Evolutionary conservation across 37 sponge, comb jelly and placozoan species (phyloP).

Genomic region (Halisarca cf. caerulea): DNA sequence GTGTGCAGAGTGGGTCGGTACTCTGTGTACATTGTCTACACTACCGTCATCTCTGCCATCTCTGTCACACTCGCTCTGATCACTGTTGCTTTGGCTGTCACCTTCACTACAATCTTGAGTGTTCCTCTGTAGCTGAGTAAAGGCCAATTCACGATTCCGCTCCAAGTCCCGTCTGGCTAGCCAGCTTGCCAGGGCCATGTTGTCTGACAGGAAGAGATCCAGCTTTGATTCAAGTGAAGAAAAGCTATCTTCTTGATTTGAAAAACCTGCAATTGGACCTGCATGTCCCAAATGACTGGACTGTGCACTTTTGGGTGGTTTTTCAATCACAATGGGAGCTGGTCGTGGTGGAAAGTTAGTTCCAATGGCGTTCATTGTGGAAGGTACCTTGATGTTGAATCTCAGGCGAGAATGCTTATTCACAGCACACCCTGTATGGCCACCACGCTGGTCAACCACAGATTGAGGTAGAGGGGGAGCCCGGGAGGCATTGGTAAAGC

Average conservation of each 20-base stretch:
- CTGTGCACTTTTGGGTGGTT: background rate
- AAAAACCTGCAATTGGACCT: background rate
- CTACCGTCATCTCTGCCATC: background rate
- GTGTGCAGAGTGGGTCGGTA: no score
- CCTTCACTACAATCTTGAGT: no score
- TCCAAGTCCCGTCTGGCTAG: conserved; percentile 59
- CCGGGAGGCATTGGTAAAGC: background rate
- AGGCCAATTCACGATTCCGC: background rate
- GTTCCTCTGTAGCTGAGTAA: background rate
- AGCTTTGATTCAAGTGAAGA: background rate
- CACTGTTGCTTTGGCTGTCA: no score
- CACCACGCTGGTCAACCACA: conserved; percentile 26
- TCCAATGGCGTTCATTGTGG: conserved; percentile 13
- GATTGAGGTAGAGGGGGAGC: conserved; percentile 14
- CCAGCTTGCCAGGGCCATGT: conserved; percentile 55
- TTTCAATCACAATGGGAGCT: conserved; percentile 58
- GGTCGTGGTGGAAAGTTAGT: conserved; percentile 46
- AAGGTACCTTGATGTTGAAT: conserved; percentile 44
- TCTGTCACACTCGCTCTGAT: no score
- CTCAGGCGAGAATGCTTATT: conserved; percentile 41
- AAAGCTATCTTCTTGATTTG: background rate
- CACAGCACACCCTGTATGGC: conserved; percentile 24
- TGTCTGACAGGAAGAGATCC: conserved; percentile 9
- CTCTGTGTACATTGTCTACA: background rate
- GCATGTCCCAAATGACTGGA: background rate